A percentile compares a stretch with the other conserved stretches of the same genome.
Evolutionary conservation across 2,113 vertebrate species (phyloP).

Genomic region (Mus spicilegus): DNA sequence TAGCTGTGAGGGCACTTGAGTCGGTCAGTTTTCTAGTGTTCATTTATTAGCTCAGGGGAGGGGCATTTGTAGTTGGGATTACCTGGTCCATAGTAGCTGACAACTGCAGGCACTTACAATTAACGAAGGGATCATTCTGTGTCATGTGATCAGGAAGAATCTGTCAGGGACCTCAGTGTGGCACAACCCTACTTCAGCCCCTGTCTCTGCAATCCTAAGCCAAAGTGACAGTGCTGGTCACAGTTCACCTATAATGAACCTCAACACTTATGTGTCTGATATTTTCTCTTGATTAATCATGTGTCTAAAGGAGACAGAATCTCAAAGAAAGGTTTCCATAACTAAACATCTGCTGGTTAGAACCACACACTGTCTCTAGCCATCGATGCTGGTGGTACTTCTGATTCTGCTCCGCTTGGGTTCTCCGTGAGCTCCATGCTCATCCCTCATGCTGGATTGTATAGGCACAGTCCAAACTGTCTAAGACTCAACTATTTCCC

Average conservation of each 20-base stretch:
- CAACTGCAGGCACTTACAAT: no score
- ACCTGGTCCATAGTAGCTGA: not conserved
- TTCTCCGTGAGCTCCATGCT: not conserved
- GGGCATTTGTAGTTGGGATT: not conserved
- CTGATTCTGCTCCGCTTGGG: not conserved
- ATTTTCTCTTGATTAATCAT: not conserved
- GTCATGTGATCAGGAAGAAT: not conserved
- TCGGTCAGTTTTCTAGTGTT: not conserved
- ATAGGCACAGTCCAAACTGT: not conserved
- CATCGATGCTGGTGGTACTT: not conserved
- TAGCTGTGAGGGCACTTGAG: not conserved
- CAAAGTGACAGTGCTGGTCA: not conserved
- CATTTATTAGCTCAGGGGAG: not conserved
- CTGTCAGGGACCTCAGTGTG: not conserved
- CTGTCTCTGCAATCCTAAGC: not conserved
- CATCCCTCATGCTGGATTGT: no score
- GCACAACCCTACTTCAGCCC: rapidly evolving
- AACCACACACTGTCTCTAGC: not conserved
- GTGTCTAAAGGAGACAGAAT: not conserved
- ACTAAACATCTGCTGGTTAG: not conserved
- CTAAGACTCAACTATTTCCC: not conserved
- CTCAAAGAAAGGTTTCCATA: not conserved
- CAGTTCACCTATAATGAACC: not conserved
- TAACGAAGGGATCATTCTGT: not conserved
- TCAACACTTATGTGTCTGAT: not conserved